A percentile compares a stretch with the other conserved stretches of the same genome.
phyloP scores from a whole-genome alignment of 1,140 invertebrate species.

The Sarcophaga bullata region DNA sequence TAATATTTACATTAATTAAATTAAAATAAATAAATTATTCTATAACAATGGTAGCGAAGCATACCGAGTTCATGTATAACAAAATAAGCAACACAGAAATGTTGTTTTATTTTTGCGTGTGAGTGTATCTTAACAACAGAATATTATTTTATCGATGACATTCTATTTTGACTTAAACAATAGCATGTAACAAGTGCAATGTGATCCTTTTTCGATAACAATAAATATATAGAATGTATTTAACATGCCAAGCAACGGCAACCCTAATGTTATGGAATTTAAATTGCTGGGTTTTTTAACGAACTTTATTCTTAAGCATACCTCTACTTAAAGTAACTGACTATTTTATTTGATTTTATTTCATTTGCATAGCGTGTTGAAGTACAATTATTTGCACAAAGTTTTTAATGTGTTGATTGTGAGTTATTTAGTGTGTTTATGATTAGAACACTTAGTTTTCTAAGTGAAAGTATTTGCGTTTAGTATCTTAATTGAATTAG shows the following conservation, averaged over 20 bases:
- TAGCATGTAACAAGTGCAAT: not conserved
- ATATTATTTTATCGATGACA: slow-evolving; percentile 20
- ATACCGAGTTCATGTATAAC: too few relatives aligned
- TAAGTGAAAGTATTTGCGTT: not conserved
- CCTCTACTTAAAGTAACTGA: not conserved
- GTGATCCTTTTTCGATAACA: too few relatives aligned
- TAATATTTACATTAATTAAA: too few relatives aligned
- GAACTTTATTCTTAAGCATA: not conserved
- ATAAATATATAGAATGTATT: not conserved
- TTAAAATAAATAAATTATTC: too few relatives aligned
- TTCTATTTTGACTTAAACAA: not conserved
- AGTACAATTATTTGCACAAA: not conserved
- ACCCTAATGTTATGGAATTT: not conserved
- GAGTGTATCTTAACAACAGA: not conserved
- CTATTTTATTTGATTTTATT: not conserved
- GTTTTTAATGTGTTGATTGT: not conserved
- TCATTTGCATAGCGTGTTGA: not conserved
- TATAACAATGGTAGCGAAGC: too few relatives aligned
- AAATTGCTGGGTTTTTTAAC: not conserved
- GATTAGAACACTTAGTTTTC: not conserved
- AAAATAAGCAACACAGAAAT: not conserved
- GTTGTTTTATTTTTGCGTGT: not conserved
- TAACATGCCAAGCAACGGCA: slow-evolving; percentile 8
- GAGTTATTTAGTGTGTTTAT: not conserved
- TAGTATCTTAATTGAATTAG: slow-evolving; percentile 18